Conservation (phyloP, 2,888 invertebrate genomes). For the Thera britannica region DNA sequence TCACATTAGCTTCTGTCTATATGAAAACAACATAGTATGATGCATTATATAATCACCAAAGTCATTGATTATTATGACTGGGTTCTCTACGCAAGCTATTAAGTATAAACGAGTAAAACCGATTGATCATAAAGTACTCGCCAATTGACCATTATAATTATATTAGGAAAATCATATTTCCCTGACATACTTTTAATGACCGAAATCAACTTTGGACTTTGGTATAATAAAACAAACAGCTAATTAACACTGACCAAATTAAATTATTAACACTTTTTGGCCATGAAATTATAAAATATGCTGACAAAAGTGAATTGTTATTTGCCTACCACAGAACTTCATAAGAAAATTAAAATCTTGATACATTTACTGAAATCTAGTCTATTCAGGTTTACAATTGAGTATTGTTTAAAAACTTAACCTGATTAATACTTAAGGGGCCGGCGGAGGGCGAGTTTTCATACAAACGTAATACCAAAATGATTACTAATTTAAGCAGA, state of each 20-base stretch:
- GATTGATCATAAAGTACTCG: background rate
- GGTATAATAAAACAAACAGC: too few relatives aligned
- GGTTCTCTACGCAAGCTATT: background rate
- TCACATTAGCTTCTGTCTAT: constrained; percentile 2
- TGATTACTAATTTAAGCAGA: too few relatives aligned
- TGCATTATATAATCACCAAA: background rate
- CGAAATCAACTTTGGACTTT: too few relatives aligned
- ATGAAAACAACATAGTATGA: background rate
- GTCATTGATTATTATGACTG: background rate
- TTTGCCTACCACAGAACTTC: background rate
- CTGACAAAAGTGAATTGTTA: background rate
- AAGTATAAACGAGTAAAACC: background rate
- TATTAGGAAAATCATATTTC: background rate
- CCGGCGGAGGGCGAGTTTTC: too few relatives aligned
- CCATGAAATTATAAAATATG: background rate
- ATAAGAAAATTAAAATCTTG: background rate
- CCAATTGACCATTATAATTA: background rate
- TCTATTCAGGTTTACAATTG: constrained; percentile 29
- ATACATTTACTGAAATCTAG: constrained; percentile 28
- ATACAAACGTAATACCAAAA: too few relatives aligned
- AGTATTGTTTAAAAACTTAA: constrained; percentile 43
- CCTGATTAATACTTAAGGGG: constrained; percentile 36
- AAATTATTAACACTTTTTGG: background rate
- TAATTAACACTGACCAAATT: too few relatives aligned
- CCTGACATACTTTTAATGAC: background rate